Base-by-base conservation (phyloP, 2,113 vertebrate genomes). In the Merops nubicus region DNA sequence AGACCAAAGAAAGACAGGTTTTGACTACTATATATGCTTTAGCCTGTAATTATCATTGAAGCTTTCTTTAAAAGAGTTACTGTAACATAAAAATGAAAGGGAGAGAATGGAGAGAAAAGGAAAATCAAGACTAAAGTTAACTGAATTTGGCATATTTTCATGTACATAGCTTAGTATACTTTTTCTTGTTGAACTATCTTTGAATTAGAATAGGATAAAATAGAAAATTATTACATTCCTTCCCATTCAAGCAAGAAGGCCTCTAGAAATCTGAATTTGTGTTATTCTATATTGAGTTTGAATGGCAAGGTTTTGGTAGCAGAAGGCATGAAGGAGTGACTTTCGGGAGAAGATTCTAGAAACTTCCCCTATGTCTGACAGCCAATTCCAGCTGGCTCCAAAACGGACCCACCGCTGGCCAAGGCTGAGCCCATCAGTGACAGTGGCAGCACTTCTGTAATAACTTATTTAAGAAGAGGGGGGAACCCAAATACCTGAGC, bases 31-130 rank as follows among this genome's bases (percentile, higher is more conserved):
- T 83, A 34, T 81, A 14, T 88, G 31, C 22, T 88, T 74, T 76
- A 70, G 57, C 43, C 40, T 85, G 33, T 77, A 70, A 82, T 87
- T 96, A 85, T 51, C 28, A 70, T 29, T 60, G 33, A 59, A 19
- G 5, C 34, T 84, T 94, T 65, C 57, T 85, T 10, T 64, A 31
- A 21, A 82, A 65, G 20, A 65, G 14, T 67, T 85, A 74, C 15
- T 83, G 33, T 82, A 72, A 93, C 88, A 93, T 69, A 21, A 45
- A 91, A 81, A 50, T 42, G 5, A 33, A 94, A 64, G 13, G n/a
- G 12, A 23, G 14, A 69, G 28, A 62, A 68, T 43, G 15, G 19
- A 72, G n/a, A 29, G 19, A n/a, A 80, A 78, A 76, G 18, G 83
- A 62, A 89, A 75, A 63, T 59, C 21, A 90, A 7, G 23, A 43